Conservation (phyloP, 2,797 vertebrate species). For the Liasis olivaceus region DNA sequence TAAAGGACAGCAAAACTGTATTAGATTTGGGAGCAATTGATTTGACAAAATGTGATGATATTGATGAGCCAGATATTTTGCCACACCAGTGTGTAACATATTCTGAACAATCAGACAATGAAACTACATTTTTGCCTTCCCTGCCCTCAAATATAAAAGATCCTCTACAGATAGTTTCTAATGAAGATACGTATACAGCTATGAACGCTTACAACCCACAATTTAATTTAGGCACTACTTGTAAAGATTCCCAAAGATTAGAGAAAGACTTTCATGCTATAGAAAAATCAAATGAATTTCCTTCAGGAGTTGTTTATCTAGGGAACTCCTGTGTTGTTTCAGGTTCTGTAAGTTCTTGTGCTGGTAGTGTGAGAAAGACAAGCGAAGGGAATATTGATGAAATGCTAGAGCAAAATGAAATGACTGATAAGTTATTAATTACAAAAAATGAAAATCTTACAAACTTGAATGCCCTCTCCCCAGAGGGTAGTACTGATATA, state of each 20-base stretch:
- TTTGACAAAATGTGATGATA: slow-evolving; percentile 67
- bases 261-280: slow-evolving; percentile 50
- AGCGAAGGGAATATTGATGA: slow-evolving; percentile 53
- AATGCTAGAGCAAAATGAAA: slow-evolving; percentile 54
- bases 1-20: slow-evolving; percentile 73
- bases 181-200: slow-evolving; percentile 59
- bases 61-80: slow-evolving; percentile 79
- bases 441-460: slow-evolving; percentile 75
- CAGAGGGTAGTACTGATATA: slow-evolving; percentile 87
- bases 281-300: slow-evolving; percentile 53
- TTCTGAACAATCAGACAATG: slow-evolving; percentile 72
- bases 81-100: slow-evolving; percentile 84
- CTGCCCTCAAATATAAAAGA: slow-evolving; percentile 68
- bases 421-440: slow-evolving; percentile 60
- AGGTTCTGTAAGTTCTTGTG: slow-evolving; percentile 64
- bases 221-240: slow-evolving; percentile 54
- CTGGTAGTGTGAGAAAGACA: slow-evolving; percentile 48
- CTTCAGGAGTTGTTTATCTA: slow-evolving; percentile 63
- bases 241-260: slow-evolving; percentile 51
- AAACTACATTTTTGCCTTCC: slow-evolving; percentile 65
- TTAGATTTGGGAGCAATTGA: slow-evolving; percentile 69
- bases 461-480: slow-evolving; percentile 76
- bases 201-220: slow-evolving; percentile 59
- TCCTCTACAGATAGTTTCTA: slow-evolving; percentile 64
- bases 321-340: slow-evolving; percentile 66